Base-by-base conservation (phyloP, 2,113 vertebrate genomes). In the Chaetodon auriga region DNA sequence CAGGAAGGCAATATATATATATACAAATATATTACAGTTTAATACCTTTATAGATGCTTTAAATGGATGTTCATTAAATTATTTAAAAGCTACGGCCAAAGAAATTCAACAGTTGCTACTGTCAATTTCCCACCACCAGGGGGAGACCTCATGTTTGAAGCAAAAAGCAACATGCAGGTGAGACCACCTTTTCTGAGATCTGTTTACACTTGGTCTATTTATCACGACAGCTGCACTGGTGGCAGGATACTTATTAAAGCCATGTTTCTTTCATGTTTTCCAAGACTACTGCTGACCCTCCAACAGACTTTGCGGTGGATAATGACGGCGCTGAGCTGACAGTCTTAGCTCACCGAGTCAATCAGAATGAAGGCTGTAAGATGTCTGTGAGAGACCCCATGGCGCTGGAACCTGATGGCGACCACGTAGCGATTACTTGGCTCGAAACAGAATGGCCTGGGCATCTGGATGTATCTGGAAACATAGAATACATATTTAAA, bases 361-460 rank as follows among this genome's bases (percentile, higher is more conserved):
- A 97, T 90, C 1, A 97, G 95, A 79, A 98, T 95, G 87, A 96
- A 96, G 66, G 95, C 95, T 0, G 93, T 89, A 0, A 94, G 93
- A 62, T 96, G 95, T 41, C 95, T 92, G 72, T 94, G 90, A 1
- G 95, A 75, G 64, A 95, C 95, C 0, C 94, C 94, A 0, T 95
- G 95, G 19, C 94, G 91, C 88, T 97, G 97, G 89, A 97, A 95
- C 63, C 95, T 72, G 90, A 97, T 89, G 0, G 93, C 90, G 16
- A 97, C 76, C 49, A 95, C 90, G 0, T 97, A 97, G 11, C 78
- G 93, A 30, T 96, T 97, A 69, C 93, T 94, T 6, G 95, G 95
- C 91, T 98, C 97, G 0, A 97, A 99, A 86, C 96, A 98, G 90
- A 98, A 99, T 0, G 96, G 95, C 60, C 94, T 90, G 4, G 96